phyloP scores from a whole-genome alignment of 2,888 invertebrate species.

The Melinopterus prodromus region DNA sequence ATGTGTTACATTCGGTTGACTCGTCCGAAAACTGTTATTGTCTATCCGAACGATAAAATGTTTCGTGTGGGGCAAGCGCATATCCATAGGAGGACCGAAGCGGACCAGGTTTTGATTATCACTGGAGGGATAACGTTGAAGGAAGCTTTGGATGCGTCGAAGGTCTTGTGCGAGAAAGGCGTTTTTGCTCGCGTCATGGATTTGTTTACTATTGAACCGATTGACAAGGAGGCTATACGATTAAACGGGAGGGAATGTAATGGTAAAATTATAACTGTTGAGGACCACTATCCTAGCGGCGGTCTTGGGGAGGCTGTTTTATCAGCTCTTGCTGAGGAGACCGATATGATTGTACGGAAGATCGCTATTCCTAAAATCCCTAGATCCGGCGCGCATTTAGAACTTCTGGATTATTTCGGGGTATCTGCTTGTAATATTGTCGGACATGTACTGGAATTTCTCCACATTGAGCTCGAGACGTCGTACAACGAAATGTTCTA shows the following conservation, averaged over 20 bases:
- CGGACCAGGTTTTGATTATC: constrained; percentile 83
- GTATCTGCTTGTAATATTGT: constrained; percentile 72
- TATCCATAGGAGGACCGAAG: constrained; percentile 74
- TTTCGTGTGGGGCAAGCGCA: constrained; percentile 74
- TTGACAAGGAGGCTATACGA: constrained; percentile 79
- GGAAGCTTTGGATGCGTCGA: constrained; percentile 85
- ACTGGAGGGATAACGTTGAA: constrained; percentile 92
- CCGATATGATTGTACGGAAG: constrained; percentile 74
- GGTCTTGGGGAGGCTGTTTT: constrained; percentile 94
- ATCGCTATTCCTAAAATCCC: constrained; percentile 84
- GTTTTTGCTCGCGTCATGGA: constrained; percentile 84
- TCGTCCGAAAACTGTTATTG: constrained; percentile 81
- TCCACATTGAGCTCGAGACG: not conserved
- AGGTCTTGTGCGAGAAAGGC: constrained; percentile 70
- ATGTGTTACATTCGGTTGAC: constrained; percentile 94
- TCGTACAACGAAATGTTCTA: not conserved
- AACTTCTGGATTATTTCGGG: constrained; percentile 85
- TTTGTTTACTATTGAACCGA: constrained; percentile 93
- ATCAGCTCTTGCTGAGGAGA: constrained; percentile 75
- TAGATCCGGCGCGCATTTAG: constrained; percentile 87
- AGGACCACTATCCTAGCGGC: constrained; percentile 95
- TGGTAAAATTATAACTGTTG: constrained; percentile 86
- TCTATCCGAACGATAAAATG: constrained; percentile 81
- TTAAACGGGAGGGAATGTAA: constrained; percentile 76
- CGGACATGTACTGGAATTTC: constrained; percentile 10